Percentiles rank a stretch among this genome's conserved stretches.
Conservation (phyloP, 2,797 vertebrate species). For the Mus spretus region DNA sequence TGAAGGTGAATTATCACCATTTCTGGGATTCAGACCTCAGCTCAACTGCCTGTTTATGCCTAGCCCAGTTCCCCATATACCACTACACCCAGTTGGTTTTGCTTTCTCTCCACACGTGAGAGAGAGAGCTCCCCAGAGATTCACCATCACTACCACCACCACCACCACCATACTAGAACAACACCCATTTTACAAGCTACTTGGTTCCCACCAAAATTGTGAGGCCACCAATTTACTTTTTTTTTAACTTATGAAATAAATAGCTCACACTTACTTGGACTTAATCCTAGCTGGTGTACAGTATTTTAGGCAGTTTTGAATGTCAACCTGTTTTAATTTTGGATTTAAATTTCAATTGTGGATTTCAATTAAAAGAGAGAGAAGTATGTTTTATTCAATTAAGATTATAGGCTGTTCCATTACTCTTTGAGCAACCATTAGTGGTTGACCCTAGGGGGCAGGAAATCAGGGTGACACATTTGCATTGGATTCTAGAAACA, state of each 20-base stretch:
- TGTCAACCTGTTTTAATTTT: constrained; percentile 66
- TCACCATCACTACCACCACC: neutral
- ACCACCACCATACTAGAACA: neutral
- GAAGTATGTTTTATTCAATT: constrained; percentile 73
- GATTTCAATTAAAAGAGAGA: constrained; percentile 71
- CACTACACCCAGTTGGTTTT: neutral
- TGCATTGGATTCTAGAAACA: constrained; percentile 81
- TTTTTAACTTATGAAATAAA: constrained; percentile 55
- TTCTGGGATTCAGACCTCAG: too few relatives aligned
- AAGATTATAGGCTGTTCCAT: constrained; percentile 78
- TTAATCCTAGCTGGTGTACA: constrained; percentile 82
- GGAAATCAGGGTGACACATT: constrained; percentile 74
- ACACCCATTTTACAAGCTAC: neutral
- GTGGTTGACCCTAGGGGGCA: constrained; percentile 70
- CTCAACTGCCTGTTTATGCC: too few relatives aligned
- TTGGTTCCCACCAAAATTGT: constrained; percentile 16
- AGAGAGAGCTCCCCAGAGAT: neutral
- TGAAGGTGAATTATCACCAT: too few relatives aligned
- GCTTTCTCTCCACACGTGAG: neutral
- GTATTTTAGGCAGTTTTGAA: constrained; percentile 81
- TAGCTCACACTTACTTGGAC: constrained; percentile 28
- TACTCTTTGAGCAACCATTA: constrained; percentile 77
- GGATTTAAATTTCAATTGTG: constrained; percentile 68
- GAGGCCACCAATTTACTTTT: neutral
- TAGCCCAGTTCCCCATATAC: too few relatives aligned